Evolutionary conservation across 1,140 invertebrate species (phyloP).

Genomic region (Pseudomyrmex gracilis): DNA sequence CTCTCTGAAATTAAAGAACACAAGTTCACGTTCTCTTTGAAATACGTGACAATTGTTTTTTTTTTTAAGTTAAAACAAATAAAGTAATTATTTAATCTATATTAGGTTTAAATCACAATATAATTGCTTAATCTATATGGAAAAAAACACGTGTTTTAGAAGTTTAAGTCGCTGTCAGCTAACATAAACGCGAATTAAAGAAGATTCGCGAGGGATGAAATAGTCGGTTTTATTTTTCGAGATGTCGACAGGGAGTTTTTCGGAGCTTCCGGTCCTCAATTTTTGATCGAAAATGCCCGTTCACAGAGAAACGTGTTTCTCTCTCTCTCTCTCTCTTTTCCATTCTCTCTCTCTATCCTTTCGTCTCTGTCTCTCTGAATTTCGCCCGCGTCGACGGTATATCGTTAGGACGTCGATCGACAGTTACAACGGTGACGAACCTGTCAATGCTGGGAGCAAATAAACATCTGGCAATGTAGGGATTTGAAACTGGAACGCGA

Average conservation of each 20-base stretch:
- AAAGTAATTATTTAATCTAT: too few relatives aligned
- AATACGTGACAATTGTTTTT: too few relatives aligned
- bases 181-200: not conserved
- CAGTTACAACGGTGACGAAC: conserved; percentile 70
- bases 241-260: conserved; percentile 38
- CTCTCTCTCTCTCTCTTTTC: too few relatives aligned
- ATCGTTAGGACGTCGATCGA: conserved; percentile 65
- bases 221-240: conserved; percentile 23
- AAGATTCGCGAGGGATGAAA: conserved; percentile 28
- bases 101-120: too few relatives aligned
- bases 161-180: not conserved
- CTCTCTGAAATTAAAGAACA: too few relatives aligned
- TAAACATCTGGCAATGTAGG: conserved; percentile 57
- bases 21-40: too few relatives aligned
- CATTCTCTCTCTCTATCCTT: not conserved
- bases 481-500: conserved; percentile 58
- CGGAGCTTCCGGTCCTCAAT: conserved; percentile 40
- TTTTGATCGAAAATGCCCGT: conserved; percentile 48
- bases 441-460: conserved; percentile 65
- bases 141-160: not conserved
- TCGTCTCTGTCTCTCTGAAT: conserved; percentile 24
- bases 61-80: too few relatives aligned
- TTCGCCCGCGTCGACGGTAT: conserved; percentile 51
- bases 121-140: too few relatives aligned
- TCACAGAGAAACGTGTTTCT: conserved; percentile 27